Percentiles rank a stretch among this genome's conserved stretches.
Evolutionary conservation across 2,113 vertebrate genomes (phyloP).

Genomic region (Paedocypris sp.): DNA sequence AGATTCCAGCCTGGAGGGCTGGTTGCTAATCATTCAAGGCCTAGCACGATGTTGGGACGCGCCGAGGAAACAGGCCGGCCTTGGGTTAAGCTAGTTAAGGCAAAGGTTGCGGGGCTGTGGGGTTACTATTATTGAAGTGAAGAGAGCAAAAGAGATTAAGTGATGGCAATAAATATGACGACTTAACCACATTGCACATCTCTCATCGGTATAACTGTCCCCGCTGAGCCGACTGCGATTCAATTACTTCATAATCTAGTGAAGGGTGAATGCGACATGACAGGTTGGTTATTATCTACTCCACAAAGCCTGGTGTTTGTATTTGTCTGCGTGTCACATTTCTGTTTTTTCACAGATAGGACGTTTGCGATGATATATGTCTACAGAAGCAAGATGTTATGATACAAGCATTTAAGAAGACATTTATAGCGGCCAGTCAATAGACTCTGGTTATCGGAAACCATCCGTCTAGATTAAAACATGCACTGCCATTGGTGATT

Average conservation of each 20-base stretch:
- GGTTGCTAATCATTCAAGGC: slow-evolving; percentile 39
- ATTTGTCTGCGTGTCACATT: slow-evolving; percentile 23
- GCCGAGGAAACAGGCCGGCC: not conserved
- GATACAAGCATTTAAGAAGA: slow-evolving; percentile 12
- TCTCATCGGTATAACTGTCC: slow-evolving; percentile 23
- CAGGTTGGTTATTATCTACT: slow-evolving; percentile 32
- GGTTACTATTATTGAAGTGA: slow-evolving; percentile 19
- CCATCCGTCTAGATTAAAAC: not conserved
- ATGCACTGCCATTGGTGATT: not conserved
- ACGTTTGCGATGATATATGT: slow-evolving; percentile 17
- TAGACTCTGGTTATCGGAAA: not conserved
- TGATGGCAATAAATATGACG: slow-evolving; percentile 26
- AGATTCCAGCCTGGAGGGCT: slow-evolving; percentile 53
- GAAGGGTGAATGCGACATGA: slow-evolving; percentile 26
- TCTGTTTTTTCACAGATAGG: slow-evolving; percentile 7
- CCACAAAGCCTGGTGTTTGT: slow-evolving; percentile 21
- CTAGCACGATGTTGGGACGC: not conserved
- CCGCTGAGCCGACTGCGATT: slow-evolving; percentile 21
- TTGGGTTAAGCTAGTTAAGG: slow-evolving; percentile 25
- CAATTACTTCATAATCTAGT: slow-evolving; percentile 29
- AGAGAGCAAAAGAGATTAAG: slow-evolving; percentile 29
- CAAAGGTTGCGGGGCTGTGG: not conserved
- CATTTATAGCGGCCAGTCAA: not conserved
- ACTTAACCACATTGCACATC: slow-evolving; percentile 24
- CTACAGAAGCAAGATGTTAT: not conserved